phyloP scores from a whole-genome alignment of 2,888 invertebrate species.

The Epinotia nisella region DNA sequence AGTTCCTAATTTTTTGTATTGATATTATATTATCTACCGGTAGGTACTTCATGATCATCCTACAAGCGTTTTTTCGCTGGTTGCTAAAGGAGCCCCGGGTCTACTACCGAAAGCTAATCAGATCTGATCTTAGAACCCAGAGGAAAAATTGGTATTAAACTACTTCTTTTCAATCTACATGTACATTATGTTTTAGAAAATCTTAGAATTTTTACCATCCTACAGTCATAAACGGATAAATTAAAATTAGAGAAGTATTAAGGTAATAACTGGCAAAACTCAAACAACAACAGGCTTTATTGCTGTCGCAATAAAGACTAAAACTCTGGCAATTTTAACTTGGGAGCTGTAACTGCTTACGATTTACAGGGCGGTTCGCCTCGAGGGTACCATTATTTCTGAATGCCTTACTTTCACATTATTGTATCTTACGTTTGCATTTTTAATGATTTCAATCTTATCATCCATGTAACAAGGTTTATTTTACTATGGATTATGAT shows the following conservation, averaged over 20 bases:
- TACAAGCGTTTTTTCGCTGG: too few species aligned
- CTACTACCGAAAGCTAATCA: too few species aligned
- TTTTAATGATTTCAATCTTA: not conserved
- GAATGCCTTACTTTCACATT: not conserved
- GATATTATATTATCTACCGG: not conserved
- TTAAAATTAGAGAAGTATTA: constrained; percentile 8
- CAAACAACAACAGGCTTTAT: constrained; percentile 10
- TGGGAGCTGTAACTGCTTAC: not conserved
- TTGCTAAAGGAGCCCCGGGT: too few species aligned
- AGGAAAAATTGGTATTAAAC: too few species aligned
- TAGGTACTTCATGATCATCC: too few species aligned
- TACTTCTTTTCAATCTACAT: too few species aligned
- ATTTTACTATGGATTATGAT: not conserved
- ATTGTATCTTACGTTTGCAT: not conserved
- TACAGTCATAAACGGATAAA: not conserved
- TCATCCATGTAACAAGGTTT: not conserved
- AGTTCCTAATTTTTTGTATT: not conserved
- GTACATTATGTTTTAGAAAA: too few species aligned
- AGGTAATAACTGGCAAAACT: not conserved
- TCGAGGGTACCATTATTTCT: constrained; percentile 23
- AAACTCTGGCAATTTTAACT: not conserved
- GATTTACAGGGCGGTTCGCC: constrained; percentile 17
- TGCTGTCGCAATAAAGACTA: not conserved
- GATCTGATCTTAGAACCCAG: too few species aligned
- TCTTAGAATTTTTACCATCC: too few species aligned